Evolutionary conservation across 2,888 invertebrate species (phyloP).

Genomic region (Cataglyphis livida): DNA sequence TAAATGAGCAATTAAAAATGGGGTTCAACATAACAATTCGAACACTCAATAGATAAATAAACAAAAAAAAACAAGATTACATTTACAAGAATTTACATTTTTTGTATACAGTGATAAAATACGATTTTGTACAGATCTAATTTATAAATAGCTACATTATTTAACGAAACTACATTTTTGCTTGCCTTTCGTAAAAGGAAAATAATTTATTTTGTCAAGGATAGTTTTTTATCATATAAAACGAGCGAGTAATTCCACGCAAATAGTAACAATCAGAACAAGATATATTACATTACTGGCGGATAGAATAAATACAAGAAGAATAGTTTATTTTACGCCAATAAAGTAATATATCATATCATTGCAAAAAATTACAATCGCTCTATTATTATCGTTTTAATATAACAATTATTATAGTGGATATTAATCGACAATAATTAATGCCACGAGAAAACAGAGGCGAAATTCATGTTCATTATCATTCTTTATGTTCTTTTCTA

Average conservation of each 20-base stretch:
- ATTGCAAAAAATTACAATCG: neutral
- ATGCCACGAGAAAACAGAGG: neutral
- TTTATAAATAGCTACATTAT: slow-evolving; percentile 13
- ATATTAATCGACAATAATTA: neutral
- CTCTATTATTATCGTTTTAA: slow-evolving; percentile 4
- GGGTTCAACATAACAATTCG: neutral
- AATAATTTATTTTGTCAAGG: neutral
- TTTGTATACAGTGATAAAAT: neutral
- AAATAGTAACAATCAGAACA: neutral
- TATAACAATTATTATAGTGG: neutral
- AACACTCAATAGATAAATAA: neutral
- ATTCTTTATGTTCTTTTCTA: neutral
- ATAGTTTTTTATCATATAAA: slow-evolving; percentile 36
- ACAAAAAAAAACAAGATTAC: neutral
- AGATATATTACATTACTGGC: neutral
- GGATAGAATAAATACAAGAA: neutral
- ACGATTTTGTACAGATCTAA: neutral
- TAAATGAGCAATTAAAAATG: neutral
- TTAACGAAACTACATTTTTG: neutral
- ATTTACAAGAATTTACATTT: neutral
- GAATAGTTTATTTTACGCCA: neutral
- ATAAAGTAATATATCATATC: slow-evolving; percentile 13
- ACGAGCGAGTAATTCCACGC: neutral
- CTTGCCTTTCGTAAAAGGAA: neutral
- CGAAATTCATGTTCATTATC: neutral